Evolutionary conservation across 2,888 invertebrate genomes (phyloP).

Genomic region (Sphaerophoria taeniata): DNA sequence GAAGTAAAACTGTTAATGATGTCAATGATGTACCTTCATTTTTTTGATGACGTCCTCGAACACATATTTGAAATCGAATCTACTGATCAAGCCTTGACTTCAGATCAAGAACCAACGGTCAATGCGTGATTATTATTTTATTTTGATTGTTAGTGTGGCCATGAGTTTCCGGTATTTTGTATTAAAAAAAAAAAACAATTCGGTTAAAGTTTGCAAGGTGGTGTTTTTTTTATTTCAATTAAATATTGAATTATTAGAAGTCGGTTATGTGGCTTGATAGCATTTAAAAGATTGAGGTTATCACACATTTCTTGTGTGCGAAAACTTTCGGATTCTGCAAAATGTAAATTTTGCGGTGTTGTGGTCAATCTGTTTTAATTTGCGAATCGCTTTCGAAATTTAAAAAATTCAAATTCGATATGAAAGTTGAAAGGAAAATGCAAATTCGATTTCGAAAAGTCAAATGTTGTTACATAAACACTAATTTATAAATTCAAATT

Average conservation of each 20-base stretch:
- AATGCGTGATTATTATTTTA: background rate
- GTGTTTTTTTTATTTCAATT: background rate
- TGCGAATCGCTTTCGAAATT: no score
- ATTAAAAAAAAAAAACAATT: background rate
- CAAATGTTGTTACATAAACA: background rate
- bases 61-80: background rate
- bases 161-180: slow-evolving; percentile 9
- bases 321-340: no score
- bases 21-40: no score
- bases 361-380: no score
- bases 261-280: background rate
- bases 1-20: background rate
- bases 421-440: background rate
- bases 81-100: background rate
- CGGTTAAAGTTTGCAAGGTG: background rate
- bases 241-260: slow-evolving; percentile 3
- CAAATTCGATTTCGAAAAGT: background rate
- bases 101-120: background rate
- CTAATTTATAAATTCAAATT: background rate
- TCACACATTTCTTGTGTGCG: no score
- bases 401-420: no score
- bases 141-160: background rate
- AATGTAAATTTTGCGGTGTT: no score
- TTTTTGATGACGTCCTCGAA: background rate
- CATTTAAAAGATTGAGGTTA: background rate